Evolutionary conservation across 2,888 invertebrate genomes (phyloP).

Genomic region (Punctoribates punctum): DNA sequence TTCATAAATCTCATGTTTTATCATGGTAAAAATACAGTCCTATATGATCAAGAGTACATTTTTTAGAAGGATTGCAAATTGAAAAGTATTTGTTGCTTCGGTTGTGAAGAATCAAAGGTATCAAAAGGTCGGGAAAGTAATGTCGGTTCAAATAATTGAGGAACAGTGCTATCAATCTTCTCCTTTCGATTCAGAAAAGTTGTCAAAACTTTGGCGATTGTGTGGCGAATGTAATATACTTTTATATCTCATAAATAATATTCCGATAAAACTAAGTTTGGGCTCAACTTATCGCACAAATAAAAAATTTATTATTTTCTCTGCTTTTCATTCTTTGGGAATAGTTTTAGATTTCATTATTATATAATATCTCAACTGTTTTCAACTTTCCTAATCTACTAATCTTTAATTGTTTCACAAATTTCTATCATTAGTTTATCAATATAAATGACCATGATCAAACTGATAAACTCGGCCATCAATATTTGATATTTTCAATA

Average conservation of each 20-base stretch:
- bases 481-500: neutral
- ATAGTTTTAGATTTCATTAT: no score
- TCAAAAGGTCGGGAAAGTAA: slow-evolving; percentile 5
- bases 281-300: neutral
- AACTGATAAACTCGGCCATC: neutral
- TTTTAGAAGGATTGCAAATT: no score
- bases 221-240: slow-evolving; percentile 6
- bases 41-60: no score
- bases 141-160: slow-evolving; percentile 20
- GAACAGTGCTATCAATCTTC: slow-evolving; percentile 18
- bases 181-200: slow-evolving; percentile 11
- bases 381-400: no score
- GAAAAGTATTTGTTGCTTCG: neutral
- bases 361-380: no score
- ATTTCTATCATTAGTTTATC: neutral
- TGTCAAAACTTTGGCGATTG: slow-evolving; percentile 19
- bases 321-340: neutral
- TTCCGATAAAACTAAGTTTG: slow-evolving; percentile 7
- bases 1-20: no score
- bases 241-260: slow-evolving; percentile 30
- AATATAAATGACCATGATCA: neutral
- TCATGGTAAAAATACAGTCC: no score
- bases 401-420: no score
- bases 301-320: neutral
- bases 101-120: slow-evolving; percentile 12